A percentile compares a stretch with the other conserved stretches of the same genome.
Conservation (phyloP, 2,888 invertebrate genomes). For the Rhopalosiphum nymphaeae region DNA sequence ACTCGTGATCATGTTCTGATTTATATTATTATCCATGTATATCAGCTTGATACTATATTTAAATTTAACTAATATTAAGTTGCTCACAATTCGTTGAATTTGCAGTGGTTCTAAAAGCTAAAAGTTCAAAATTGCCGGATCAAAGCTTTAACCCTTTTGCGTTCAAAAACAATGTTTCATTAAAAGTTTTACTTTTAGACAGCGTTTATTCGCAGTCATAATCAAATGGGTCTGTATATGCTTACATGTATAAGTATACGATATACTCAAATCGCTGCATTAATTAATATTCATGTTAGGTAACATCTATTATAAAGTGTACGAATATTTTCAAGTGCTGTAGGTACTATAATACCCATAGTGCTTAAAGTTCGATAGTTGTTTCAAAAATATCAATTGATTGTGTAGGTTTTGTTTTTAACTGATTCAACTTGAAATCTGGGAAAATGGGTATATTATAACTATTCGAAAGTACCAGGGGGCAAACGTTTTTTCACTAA, state of each 20-base stretch:
- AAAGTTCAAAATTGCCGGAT: slow-evolving; percentile 7
- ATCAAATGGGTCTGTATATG: not conserved
- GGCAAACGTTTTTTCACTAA: not conserved
- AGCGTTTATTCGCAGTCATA: not conserved
- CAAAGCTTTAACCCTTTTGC: slow-evolving; percentile 36
- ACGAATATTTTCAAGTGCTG: not conserved
- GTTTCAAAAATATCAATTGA: not conserved
- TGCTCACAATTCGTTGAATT: slow-evolving; percentile 9
- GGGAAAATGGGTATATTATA: not conserved
- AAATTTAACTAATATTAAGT: slow-evolving; percentile 40
- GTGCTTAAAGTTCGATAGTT: not conserved
- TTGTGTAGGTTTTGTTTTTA: not conserved
- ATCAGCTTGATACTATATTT: slow-evolving; percentile 41
- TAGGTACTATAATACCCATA: not conserved
- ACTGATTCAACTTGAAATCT: not conserved
- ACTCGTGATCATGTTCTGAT: slow-evolving; percentile 36
- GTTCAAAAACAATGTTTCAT: slow-evolving; percentile 32
- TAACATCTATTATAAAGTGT: not conserved
- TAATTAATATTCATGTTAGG: slow-evolving; percentile 5
- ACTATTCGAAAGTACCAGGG: not conserved
- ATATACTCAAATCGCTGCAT: not conserved
- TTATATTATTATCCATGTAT: slow-evolving; percentile 35
- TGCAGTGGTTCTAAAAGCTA: not conserved
- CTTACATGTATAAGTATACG: not conserved
- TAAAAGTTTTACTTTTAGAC: slow-evolving; percentile 36